These are phyloP conservation scores for Rhinopithecus roxellana DNA, from an alignment of 2,113 vertebrate genomes.

Conservation along the genomic window DNA sequence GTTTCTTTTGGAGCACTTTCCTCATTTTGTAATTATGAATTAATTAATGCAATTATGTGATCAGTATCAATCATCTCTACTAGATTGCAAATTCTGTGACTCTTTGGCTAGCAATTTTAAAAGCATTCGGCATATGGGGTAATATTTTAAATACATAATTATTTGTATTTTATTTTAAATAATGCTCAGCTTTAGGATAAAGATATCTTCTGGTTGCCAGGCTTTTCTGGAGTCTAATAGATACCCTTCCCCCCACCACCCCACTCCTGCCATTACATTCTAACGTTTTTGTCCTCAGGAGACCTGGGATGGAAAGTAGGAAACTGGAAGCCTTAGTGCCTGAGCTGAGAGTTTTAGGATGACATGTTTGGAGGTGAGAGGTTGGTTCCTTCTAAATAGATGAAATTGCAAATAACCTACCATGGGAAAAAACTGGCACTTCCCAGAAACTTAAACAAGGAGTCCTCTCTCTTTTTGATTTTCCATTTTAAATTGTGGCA, in stretches of 20 bases:
- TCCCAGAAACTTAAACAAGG: neutral
- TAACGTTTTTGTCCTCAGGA: neutral
- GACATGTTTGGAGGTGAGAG: neutral
- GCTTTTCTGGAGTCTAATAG: neutral
- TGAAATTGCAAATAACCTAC: neutral
- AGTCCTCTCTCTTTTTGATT: neutral
- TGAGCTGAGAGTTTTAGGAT: neutral
- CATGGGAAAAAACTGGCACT: neutral
- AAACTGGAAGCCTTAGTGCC: neutral
- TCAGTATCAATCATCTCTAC: neutral
- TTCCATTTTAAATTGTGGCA: neutral
- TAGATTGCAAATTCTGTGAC: neutral
- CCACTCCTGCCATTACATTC: neutral
- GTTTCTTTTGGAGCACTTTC: neutral
- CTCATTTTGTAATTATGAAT: neutral
- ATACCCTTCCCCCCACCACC: fast-evolving
- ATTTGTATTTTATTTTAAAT: neutral
- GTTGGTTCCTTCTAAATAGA: neutral
- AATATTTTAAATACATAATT: neutral
- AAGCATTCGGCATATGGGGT: neutral
- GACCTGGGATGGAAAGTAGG: no score
- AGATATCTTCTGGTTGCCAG: neutral
- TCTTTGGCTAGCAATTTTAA: neutral
- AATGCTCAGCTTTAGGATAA: neutral
- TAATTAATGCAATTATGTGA: neutral